phyloP scores from a whole-genome alignment of 2,797 vertebrate genomes.

The Chromis chromis region DNA sequence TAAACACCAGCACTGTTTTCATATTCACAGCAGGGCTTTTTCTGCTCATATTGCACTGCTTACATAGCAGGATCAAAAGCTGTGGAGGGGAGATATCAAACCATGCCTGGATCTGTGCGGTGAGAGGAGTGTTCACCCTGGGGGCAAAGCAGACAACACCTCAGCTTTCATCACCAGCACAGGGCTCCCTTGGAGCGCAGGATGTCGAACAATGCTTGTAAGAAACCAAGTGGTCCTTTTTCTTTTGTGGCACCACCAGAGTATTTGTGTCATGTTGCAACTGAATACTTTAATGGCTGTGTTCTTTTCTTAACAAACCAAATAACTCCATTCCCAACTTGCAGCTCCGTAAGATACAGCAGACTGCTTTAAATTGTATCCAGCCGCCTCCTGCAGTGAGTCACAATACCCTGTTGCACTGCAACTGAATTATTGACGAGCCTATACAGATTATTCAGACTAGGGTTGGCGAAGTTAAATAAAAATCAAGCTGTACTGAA shows the following conservation, averaged over 20 bases:
- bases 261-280: conserved; percentile 47
- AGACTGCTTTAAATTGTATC: conserved; percentile 46
- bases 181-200: conserved; percentile 43
- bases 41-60: conserved; percentile 46
- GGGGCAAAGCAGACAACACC: conserved; percentile 65
- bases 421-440: conserved; percentile 67
- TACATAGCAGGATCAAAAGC: conserved; percentile 67
- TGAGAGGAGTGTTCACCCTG: conserved; percentile 59
- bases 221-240: conserved; percentile 29
- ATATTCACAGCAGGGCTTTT: conserved; percentile 49
- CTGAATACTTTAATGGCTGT: conserved; percentile 40
- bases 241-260: conserved; percentile 37
- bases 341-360: conserved; percentile 20
- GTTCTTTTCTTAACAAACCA: conserved; percentile 39
- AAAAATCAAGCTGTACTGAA: conserved; percentile 4
- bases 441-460: conserved; percentile 45
- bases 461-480: conserved; percentile 13
- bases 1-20: conserved; percentile 54
- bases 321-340: conserved; percentile 27
- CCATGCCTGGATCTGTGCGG: conserved; percentile 61
- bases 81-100: conserved; percentile 63
- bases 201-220: conserved; percentile 52
- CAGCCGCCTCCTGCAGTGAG: conserved; percentile 44
- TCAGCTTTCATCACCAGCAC: conserved; percentile 60
- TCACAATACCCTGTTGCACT: conserved; percentile 38